Percentiles rank a stretch among this genome's conserved stretches.
Evolutionary conservation across 2,797 vertebrate species (phyloP).

Genomic region (Nyctibius grandis): DNA sequence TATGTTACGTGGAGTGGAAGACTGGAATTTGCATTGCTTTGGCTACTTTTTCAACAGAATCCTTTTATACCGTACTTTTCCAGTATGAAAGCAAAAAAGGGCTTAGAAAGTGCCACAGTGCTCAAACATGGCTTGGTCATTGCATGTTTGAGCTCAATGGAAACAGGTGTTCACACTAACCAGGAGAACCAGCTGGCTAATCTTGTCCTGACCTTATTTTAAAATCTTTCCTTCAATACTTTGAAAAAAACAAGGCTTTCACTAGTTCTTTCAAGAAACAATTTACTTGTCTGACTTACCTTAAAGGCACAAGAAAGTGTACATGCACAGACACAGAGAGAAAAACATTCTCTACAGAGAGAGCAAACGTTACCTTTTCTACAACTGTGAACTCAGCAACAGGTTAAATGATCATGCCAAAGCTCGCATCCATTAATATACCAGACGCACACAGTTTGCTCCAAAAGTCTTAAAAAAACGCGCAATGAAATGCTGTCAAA

Average conservation of each 20-base stretch:
- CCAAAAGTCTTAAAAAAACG: neutral
- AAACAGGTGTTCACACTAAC: rapidly evolving
- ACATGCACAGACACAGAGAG: conserved; percentile 15
- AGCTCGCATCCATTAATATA: conserved; percentile 47
- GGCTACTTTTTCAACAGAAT: neutral
- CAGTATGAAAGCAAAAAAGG: neutral
- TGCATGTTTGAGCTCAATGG: neutral
- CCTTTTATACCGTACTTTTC: neutral
- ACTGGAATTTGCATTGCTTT: neutral
- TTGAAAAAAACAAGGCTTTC: neutral
- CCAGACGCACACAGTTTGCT: conserved; percentile 66
- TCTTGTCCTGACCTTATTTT: neutral
- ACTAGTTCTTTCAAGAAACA: neutral
- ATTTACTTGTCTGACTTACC: neutral
- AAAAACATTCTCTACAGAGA: neutral
- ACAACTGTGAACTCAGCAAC: neutral
- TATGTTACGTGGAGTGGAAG: neutral
- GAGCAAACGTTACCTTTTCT: neutral
- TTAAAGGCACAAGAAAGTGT: neutral
- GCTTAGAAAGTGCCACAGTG: neutral
- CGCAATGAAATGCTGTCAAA: conserved; percentile 11
- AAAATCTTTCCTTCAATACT: neutral
- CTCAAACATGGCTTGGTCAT: neutral
- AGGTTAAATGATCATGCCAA: conserved; percentile 54
- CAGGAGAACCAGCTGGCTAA: neutral